Evolutionary conservation across 2,113 vertebrate genomes (phyloP).

Genomic region (Zapus hudsonius): DNA sequence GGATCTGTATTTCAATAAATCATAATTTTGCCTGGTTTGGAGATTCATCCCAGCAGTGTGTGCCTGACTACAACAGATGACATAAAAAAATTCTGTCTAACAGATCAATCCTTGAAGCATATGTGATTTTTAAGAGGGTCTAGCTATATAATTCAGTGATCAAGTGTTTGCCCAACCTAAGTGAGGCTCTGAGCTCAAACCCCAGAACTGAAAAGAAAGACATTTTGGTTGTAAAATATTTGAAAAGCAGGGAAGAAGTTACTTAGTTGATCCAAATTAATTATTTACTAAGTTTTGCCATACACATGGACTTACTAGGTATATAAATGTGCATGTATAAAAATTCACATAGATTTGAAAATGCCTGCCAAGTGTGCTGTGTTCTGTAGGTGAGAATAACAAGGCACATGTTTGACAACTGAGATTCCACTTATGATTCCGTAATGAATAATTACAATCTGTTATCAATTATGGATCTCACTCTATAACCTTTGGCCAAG

Average conservation of each 20-base stretch:
- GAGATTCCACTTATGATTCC: background rate
- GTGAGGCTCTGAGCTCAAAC: background rate
- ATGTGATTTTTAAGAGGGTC: no score
- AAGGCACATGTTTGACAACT: background rate
- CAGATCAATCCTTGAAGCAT: no score
- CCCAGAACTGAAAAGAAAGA: background rate
- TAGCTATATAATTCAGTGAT: no score
- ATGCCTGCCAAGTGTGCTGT: background rate
- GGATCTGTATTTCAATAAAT: no score
- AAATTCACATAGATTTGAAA: background rate
- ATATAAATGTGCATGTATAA: background rate
- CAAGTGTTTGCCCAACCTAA: no score
- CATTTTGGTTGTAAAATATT: background rate
- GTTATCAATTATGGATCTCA: background rate
- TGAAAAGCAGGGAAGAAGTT: background rate
- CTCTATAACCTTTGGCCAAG: background rate
- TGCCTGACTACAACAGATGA: no score
- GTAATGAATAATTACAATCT: background rate
- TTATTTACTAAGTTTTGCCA: background rate
- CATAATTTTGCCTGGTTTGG: no score
- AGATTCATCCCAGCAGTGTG: no score
- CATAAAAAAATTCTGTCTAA: no score
- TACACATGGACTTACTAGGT: background rate
- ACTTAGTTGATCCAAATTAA: background rate
- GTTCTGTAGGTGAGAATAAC: background rate